phyloP scores from a whole-genome alignment of 2,888 invertebrate genomes.

The Philereme vetulata region DNA sequence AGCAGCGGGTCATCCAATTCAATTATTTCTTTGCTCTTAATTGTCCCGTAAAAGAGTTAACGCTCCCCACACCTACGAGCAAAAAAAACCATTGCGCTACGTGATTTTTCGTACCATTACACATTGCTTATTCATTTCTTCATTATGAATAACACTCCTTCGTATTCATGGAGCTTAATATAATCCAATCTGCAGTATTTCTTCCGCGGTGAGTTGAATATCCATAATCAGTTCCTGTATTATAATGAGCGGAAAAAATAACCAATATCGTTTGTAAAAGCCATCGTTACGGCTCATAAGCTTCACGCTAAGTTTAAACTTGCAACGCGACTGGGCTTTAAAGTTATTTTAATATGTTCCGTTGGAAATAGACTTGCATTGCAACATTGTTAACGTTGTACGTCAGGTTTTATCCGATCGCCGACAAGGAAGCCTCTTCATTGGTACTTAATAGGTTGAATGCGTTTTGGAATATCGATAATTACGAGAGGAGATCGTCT shows the following conservation, averaged over 20 bases:
- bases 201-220: constrained; percentile 40
- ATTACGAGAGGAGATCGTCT: background rate
- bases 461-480: background rate
- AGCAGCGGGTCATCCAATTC: background rate
- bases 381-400: constrained; percentile 26
- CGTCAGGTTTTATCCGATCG: constrained; percentile 11
- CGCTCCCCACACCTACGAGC: background rate
- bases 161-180: constrained; percentile 37
- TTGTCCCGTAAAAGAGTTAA: too few species aligned
- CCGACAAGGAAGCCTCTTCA: constrained; percentile 8
- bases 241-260: constrained; percentile 48
- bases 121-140: constrained; percentile 39
- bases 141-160: constrained; percentile 31
- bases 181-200: constrained; percentile 44
- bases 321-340: constrained; percentile 1
- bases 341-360: constrained; percentile 18
- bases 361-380: constrained; percentile 44
- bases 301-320: constrained; percentile 49
- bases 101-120: constrained; percentile 36
- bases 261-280: constrained; percentile 54
- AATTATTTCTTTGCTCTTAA: background rate
- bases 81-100: constrained; percentile 20
- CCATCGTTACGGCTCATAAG: constrained; percentile 61
- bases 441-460: background rate
- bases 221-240: constrained; percentile 50